A percentile compares a stretch with the other conserved stretches of the same genome.
Conservation (phyloP, 2,113 vertebrate genomes). For the Cyprinus carpio region DNA sequence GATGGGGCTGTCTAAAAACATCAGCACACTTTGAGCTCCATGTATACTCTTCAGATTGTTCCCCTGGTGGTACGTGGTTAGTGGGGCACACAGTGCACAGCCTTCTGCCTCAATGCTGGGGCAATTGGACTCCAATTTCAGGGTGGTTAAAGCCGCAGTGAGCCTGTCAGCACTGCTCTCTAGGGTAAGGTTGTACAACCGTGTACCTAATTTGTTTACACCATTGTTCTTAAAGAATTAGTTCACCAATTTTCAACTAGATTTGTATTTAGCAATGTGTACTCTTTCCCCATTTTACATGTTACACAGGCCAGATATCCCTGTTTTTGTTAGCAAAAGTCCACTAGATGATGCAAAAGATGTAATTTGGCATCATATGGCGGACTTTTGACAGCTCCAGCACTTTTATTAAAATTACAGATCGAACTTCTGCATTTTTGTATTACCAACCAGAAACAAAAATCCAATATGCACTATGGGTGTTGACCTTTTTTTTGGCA, state of each 20-base stretch:
- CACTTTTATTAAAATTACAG: no score
- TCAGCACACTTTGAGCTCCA: constrained; percentile 34
- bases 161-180: neutral
- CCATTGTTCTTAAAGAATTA: neutral
- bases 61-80: neutral
- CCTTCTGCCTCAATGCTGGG: neutral
- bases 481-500: no score
- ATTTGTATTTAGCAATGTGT: neutral
- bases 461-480: no score
- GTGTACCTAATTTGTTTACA: neutral
- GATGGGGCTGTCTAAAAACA: constrained; percentile 48
- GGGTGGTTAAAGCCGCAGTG: neutral
- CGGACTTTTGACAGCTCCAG: no score
- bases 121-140: constrained; percentile 38
- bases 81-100: neutral
- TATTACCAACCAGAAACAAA: no score
- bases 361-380: no score
- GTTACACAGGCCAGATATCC: neutral
- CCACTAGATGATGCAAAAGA: no score
- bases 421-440: no score
- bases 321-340: no score
- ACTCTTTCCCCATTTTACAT: neutral
- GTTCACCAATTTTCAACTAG: neutral
- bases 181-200: neutral
- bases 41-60: constrained; percentile 7